Evolutionary conservation across 2,113 vertebrate species (phyloP).

Genomic region (Chaetorhynchus papuensis): DNA sequence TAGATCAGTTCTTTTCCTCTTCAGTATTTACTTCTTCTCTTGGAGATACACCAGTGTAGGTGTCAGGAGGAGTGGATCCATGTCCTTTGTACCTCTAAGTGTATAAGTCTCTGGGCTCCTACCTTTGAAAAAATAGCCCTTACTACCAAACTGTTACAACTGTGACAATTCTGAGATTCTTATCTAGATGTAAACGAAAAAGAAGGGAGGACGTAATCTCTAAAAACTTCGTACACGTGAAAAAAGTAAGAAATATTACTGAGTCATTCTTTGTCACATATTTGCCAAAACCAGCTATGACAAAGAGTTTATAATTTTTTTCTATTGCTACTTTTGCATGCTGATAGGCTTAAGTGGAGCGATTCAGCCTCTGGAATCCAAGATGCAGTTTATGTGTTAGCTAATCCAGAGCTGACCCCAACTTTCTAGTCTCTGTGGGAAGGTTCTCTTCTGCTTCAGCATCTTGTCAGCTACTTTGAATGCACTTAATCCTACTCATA

Average conservation of each 20-base stretch:
- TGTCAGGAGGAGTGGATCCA: neutral
- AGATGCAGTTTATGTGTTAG: neutral
- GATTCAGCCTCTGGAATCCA: neutral
- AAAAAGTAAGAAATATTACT: neutral
- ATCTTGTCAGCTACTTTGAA: slow-evolving; percentile 3
- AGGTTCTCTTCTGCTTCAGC: neutral
- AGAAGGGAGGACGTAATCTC: neutral
- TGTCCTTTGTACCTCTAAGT: neutral
- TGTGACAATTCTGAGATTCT: neutral
- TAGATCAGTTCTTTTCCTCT: neutral
- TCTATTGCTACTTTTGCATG: neutral
- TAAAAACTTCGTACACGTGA: neutral
- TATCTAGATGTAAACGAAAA: neutral
- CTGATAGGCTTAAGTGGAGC: neutral
- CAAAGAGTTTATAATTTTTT: neutral
- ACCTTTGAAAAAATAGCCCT: neutral
- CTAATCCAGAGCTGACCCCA: neutral
- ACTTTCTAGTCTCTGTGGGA: neutral
- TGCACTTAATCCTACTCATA: neutral
- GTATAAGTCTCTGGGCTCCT: neutral
- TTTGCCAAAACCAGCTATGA: neutral
- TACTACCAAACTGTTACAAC: neutral
- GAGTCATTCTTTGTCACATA: neutral
- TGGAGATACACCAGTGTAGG: neutral
- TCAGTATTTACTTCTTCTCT: neutral